Evolutionary conservation across 2,888 invertebrate genomes (phyloP).

Genomic region (Linyphia triangularis): DNA sequence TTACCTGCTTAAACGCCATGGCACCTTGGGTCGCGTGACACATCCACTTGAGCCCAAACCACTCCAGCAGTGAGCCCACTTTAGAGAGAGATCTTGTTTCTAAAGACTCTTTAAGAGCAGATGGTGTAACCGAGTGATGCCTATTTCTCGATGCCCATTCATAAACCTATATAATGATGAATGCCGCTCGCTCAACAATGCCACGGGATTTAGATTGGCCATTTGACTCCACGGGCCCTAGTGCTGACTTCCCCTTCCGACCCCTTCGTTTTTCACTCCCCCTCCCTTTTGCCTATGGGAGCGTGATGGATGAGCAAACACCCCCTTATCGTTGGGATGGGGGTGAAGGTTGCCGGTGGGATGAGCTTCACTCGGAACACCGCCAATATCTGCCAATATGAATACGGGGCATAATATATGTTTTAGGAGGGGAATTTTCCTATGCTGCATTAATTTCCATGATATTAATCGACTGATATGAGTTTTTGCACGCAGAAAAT

Average conservation of each 20-base stretch:
- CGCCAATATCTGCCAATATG: slow-evolving; percentile 56
- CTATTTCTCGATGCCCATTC: slow-evolving; percentile 54
- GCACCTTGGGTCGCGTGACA: slow-evolving; percentile 38
- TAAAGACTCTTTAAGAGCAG: slow-evolving; percentile 69
- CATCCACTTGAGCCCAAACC: slow-evolving; percentile 38
- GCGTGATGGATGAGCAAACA: slow-evolving; percentile 72
- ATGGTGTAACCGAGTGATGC: slow-evolving; percentile 72
- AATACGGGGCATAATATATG: slow-evolving; percentile 64
- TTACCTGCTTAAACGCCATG: slow-evolving; percentile 76
- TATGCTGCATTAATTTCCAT: background rate
- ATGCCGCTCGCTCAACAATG: slow-evolving; percentile 63
- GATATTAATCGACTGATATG: slow-evolving; percentile 1
- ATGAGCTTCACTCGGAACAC: slow-evolving; percentile 21
- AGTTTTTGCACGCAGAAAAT: too few relatives aligned
- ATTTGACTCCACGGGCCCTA: slow-evolving; percentile 62
- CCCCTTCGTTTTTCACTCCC: slow-evolving; percentile 2
- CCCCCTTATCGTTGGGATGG: slow-evolving; percentile 44
- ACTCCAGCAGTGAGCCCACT: slow-evolving; percentile 37
- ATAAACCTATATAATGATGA: slow-evolving; percentile 65
- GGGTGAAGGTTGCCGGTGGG: slow-evolving; percentile 25
- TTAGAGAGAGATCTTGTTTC: slow-evolving; percentile 72
- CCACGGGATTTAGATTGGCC: slow-evolving; percentile 73
- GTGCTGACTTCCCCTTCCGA: slow-evolving; percentile 26
- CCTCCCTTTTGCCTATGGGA: slow-evolving; percentile 39
- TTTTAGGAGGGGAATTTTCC: background rate